Base-by-base conservation (phyloP, 2,113 vertebrate species). In the Agelaius phoeniceus region DNA sequence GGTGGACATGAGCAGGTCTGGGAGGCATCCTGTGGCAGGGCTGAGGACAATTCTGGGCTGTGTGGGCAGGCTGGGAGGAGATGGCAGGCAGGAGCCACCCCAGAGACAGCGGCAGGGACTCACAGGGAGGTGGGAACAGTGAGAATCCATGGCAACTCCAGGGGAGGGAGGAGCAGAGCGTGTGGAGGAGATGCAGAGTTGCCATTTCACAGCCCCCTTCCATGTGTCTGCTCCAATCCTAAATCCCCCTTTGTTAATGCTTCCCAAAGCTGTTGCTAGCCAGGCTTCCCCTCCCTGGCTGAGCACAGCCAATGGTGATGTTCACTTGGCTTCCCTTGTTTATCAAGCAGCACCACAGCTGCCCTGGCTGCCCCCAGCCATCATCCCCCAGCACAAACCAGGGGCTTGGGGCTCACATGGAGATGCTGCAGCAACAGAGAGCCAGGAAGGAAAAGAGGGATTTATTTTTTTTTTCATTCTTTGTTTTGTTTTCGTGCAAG, bases 21-120 rank as follows among this genome's bases (percentile, higher is more conserved):
- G n/a, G 28, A 58, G 23, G 30, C 52, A 44, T 13, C 27, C 65
- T 0, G 1, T 61, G 71, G 46, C 41, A 76, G 37, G 15, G 49
- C 10, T 35, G 75, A 6, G 41, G 72, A 33, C 46, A 26, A 0
- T 39, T 74, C 48, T 7, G 3, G 41, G 39, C 30, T 0, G 2
- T 43, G 44, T 35, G 74, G 43, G n/a, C 24, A 35, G 76, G 31
- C 33, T 68, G 26, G 35, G 51, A 79, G 39, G 55, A 49, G 59
- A 66, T 30, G 22, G 20, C 26, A 18, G 58, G 26, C 49, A 57
- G 67, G 14, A 89, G 11, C 12, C 21, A 77, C 11, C 43, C 63
- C 27, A 33, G 77, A 51, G n/a, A 87, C 41, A 2, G 1, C 14
- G 6, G 11, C 0, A 1, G 24, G 69, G 9, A 8, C 33, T 35